Base-by-base conservation (phyloP, 1,140 invertebrate genomes). In the Drosophila oshimai region DNA sequence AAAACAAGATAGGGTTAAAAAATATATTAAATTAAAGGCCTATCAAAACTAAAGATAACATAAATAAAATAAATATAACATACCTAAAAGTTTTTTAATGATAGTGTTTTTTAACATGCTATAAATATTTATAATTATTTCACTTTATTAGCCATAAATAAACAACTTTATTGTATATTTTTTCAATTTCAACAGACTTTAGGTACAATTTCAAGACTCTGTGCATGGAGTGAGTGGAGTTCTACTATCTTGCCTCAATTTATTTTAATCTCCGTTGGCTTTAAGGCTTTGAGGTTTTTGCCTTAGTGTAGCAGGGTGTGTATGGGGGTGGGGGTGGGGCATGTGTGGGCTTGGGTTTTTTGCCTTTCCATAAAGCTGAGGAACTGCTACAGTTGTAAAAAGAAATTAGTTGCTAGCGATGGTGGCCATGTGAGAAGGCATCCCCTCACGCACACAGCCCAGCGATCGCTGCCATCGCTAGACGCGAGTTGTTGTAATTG, bases 321-420 rank as follows among this genome's bases (percentile, higher is more conserved):
- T 47, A 41, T 24, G 26, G 31, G 6, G 3, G 0, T 29, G 31
- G n/a, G 29, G 20, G 15, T 45, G 31, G 13, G 13, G 26, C 18
- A 15, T 42, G 26, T 34, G 22, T 55, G 33, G 37, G 49, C 29
- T 17, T 26, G 37, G 15, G 31, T 41, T 13, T 37, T 34, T 51
- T 54, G 47, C 46, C 64, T 68, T 77, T 53, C 51, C 75, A 84
- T 84, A 83, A 74, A 74, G 80, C 79, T 84, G 55, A 78, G 58
- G 57, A 79, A 74, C 74, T 57, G 79, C 79, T 58, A 79, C 71
- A 86, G 80, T 84, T 84, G 75, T 75, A 60, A 86, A 84, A 84
- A 86, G 80, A 86, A 84, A 84, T 84, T 86, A 84, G 80, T 84
- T 84, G 74, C 20, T 26, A 22, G 24, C 15, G 36, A 57, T 57